Evolutionary conservation across 2,113 vertebrate genomes (phyloP).

Genomic region (Baryphthengus martii): DNA sequence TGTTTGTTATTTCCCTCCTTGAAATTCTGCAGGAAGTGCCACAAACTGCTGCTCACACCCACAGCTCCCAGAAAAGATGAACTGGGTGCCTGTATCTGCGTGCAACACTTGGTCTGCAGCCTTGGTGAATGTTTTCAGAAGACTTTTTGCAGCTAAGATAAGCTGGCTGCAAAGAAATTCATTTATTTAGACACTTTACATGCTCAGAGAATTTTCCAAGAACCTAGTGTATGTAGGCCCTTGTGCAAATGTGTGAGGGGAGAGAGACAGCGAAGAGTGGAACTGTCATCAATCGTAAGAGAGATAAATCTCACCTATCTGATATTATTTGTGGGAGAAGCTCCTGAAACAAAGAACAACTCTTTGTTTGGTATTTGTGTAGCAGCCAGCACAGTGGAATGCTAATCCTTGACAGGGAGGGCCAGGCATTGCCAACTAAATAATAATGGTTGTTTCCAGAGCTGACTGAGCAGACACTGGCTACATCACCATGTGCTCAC

Average conservation of each 20-base stretch:
- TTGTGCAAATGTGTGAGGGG: neutral
- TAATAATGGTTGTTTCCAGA: neutral
- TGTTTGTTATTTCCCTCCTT: conserved; percentile 7
- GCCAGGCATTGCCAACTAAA: neutral
- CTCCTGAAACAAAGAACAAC: neutral
- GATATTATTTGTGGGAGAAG: neutral
- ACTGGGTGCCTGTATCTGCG: neutral
- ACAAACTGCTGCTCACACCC: neutral
- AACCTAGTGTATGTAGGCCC: neutral
- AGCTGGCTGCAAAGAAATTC: neutral
- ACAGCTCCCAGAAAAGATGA: neutral
- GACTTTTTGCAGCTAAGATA: neutral
- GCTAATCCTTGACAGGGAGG: neutral
- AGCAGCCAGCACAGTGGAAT: neutral
- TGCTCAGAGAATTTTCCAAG: neutral
- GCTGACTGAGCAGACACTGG: neutral
- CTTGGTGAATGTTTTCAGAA: neutral
- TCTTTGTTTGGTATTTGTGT: neutral
- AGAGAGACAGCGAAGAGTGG: neutral
- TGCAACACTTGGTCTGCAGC: neutral
- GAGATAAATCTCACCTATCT: neutral
- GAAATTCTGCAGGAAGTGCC: conserved; percentile 28
- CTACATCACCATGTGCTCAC: neutral
- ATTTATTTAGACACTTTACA: neutral
- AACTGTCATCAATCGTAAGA: neutral